A percentile compares a stretch with the other conserved stretches of the same genome.
Evolutionary conservation across 2,797 vertebrate genomes (phyloP).

Genomic region (Microctenopoma steveboyesi): DNA sequence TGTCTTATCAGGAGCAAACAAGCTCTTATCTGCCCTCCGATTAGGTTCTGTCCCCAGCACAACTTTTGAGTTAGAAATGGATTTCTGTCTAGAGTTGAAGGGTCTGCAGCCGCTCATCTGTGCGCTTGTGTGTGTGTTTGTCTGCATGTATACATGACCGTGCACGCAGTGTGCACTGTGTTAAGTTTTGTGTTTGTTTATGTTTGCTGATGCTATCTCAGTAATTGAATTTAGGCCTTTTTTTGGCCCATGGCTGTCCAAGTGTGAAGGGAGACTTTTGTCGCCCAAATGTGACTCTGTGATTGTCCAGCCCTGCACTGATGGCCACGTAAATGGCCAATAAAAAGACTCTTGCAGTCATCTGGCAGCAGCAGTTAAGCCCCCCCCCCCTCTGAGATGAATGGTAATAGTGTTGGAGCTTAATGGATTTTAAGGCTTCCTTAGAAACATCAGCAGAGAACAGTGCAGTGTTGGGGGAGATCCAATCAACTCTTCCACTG

Average conservation of each 20-base stretch:
- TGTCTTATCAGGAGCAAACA: constrained; percentile 74
- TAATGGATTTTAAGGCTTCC: constrained; percentile 62
- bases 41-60: constrained; percentile 63
- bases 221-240: constrained; percentile 81
- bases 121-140: constrained; percentile 22
- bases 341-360: constrained; percentile 34
- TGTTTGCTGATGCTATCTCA: constrained; percentile 78
- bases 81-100: constrained; percentile 73
- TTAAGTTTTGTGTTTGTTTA: constrained; percentile 31
- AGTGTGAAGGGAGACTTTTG: constrained; percentile 76
- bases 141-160: constrained; percentile 29
- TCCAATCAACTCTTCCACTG: constrained; percentile 57
- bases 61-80: constrained; percentile 71
- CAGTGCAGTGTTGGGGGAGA: constrained; percentile 51
- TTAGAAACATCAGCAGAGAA: constrained; percentile 40
- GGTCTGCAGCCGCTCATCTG: constrained; percentile 50
- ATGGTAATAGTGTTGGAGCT: constrained; percentile 57
- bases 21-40: constrained; percentile 68
- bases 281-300: constrained; percentile 57
- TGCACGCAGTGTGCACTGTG: neutral
- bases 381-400: constrained; percentile 44
- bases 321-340: constrained; percentile 47
- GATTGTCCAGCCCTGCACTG: constrained; percentile 50
- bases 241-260: constrained; percentile 57
- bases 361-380: constrained; percentile 15